Evolutionary conservation across 2,888 invertebrate genomes (phyloP).

Genomic region (Idaea aversata): DNA sequence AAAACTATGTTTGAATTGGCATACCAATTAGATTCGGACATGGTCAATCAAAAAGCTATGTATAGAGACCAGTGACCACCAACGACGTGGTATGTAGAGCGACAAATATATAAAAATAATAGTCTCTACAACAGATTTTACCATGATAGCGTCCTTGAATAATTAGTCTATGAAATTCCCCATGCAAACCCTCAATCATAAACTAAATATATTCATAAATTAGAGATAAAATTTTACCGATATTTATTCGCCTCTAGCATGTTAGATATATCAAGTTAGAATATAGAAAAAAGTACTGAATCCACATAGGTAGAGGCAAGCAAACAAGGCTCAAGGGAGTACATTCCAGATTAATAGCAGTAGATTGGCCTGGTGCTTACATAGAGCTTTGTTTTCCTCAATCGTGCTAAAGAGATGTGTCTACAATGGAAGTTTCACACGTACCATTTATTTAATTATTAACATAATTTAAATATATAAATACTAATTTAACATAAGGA

Average conservation of each 20-base stretch:
- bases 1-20: neutral
- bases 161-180: constrained; percentile 8
- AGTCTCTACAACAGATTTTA: neutral
- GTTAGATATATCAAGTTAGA: constrained; percentile 14
- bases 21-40: neutral
- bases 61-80: neutral
- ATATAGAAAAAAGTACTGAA: constrained; percentile 32
- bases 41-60: constrained; percentile 1
- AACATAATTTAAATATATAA: too few relatives aligned
- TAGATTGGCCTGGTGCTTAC: constrained; percentile 45
- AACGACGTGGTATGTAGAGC: neutral
- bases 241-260: constrained; percentile 1
- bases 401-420: constrained; percentile 25
- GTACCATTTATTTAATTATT: too few relatives aligned
- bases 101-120: neutral
- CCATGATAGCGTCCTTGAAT: neutral
- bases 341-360: constrained; percentile 64
- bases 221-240: neutral
- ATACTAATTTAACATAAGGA: too few relatives aligned
- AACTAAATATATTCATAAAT: neutral
- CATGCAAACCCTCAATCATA: neutral
- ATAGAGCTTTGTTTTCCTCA: constrained; percentile 38
- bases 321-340: constrained; percentile 45
- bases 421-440: constrained; percentile 9
- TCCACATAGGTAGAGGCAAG: constrained; percentile 28